Conservation (phyloP, 2,888 invertebrate species). For the Aleiodes alternator region DNA sequence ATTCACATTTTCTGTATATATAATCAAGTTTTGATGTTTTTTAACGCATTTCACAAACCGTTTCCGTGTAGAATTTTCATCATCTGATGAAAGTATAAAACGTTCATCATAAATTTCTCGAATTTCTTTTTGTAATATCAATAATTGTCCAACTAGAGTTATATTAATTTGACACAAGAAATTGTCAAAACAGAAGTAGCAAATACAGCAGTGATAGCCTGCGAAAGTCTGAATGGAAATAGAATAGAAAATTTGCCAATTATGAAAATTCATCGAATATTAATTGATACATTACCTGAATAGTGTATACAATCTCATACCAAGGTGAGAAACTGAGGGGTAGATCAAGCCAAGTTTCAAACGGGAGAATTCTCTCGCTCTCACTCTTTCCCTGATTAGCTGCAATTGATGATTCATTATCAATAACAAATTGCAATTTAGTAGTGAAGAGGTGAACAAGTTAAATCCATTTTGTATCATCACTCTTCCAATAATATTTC, state of each 20-base stretch:
- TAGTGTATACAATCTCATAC: constrained; percentile 56
- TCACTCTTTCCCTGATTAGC: constrained; percentile 55
- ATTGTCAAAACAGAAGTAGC: constrained; percentile 50
- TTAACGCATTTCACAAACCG: not conserved
- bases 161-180: constrained; percentile 54
- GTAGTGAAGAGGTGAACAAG: too few species aligned
- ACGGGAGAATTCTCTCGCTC: constrained; percentile 59
- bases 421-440: too few species aligned
- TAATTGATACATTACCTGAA: constrained; percentile 49
- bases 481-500: too few species aligned
- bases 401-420: constrained; percentile 26
- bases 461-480: too few species aligned
- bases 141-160: constrained; percentile 55
- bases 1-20: not conserved
- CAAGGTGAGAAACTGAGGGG: constrained; percentile 56
- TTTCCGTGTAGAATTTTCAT: not conserved
- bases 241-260: not conserved
- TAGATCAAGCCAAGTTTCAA: constrained; percentile 57
- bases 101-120: constrained; percentile 31
- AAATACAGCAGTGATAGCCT: constrained; percentile 41
- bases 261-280: not conserved
- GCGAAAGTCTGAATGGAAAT: constrained; percentile 39
- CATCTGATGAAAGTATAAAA: not conserved
- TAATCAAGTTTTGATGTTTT: not conserved
- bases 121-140: constrained; percentile 53